These are phyloP conservation scores for Oscheius onirici DNA, from an alignment of 2,888 invertebrate species.

Conservation along the genomic window DNA sequence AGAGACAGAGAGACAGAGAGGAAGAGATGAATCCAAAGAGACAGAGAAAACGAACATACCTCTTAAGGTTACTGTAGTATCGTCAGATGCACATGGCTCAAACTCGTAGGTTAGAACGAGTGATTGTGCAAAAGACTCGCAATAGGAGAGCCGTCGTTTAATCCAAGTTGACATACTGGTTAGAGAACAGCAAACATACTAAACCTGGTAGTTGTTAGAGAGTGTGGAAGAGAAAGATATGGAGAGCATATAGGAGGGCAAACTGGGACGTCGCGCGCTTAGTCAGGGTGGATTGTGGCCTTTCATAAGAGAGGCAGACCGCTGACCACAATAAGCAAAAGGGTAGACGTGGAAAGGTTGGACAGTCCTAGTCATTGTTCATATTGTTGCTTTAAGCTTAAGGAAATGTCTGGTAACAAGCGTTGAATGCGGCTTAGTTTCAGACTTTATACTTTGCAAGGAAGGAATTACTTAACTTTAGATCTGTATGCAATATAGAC, in stretches of 20 bases:
- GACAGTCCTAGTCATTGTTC: too few relatives aligned
- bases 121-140: constrained; percentile 8
- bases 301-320: constrained; percentile 15
- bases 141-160: constrained; percentile 18
- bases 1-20: too few relatives aligned
- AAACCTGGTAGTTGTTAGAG: constrained; percentile 7
- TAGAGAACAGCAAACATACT: constrained; percentile 15
- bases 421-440: too few relatives aligned
- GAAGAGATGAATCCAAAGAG: too few relatives aligned
- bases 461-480: too few relatives aligned
- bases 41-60: neutral
- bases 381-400: too few relatives aligned
- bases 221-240: neutral
- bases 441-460: too few relatives aligned
- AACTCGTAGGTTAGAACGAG: neutral
- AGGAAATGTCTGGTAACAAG: too few relatives aligned
- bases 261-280: constrained; percentile 23
- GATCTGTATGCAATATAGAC: too few relatives aligned
- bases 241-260: constrained; percentile 12
- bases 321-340: too few relatives aligned
- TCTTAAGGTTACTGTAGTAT: constrained; percentile 17
- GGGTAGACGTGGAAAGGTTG: too few relatives aligned
- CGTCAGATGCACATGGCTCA: constrained; percentile 20
- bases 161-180: constrained; percentile 26
- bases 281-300: constrained; percentile 29